Percentiles rank a stretch among this genome's conserved stretches.
Evolutionary conservation across 2,888 invertebrate species (phyloP).

Genomic region (Metacarcinus magister): DNA sequence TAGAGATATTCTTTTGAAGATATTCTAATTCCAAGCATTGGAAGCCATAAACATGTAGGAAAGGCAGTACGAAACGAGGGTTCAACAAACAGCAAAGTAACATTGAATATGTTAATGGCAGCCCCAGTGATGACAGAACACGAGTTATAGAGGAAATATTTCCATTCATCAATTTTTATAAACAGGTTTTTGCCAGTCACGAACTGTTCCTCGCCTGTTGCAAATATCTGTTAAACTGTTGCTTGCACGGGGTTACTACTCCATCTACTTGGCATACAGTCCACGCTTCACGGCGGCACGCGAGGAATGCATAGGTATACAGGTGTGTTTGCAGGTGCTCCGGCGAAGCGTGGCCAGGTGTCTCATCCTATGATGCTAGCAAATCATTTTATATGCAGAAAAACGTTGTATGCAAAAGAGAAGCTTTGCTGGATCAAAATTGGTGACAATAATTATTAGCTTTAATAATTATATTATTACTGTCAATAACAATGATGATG

Average conservation of each 20-base stretch:
- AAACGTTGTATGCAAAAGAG: too few relatives aligned
- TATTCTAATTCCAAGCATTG: background rate
- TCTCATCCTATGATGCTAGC: too few relatives aligned
- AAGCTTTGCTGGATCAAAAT: too few relatives aligned
- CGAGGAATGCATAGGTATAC: background rate
- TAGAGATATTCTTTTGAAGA: background rate
- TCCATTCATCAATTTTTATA: too few relatives aligned
- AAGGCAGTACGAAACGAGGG: too few relatives aligned
- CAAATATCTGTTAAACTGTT: background rate
- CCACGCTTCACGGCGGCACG: background rate
- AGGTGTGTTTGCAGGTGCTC: conserved; percentile 27
- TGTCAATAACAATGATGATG: background rate
- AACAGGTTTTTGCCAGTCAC: too few relatives aligned
- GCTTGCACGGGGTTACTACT: background rate
- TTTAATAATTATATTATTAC: background rate
- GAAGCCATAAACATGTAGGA: too few relatives aligned
- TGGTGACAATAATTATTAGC: background rate
- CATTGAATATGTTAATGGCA: too few relatives aligned
- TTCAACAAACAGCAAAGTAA: too few relatives aligned
- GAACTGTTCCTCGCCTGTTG: background rate
- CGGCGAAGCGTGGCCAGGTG: conserved; percentile 21
- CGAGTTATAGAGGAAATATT: too few relatives aligned
- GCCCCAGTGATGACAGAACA: too few relatives aligned
- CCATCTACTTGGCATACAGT: conserved; percentile 12
- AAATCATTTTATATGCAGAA: too few relatives aligned